Conservation (phyloP, 1,140 invertebrate genomes). For the Trichonephila clavata region DNA sequence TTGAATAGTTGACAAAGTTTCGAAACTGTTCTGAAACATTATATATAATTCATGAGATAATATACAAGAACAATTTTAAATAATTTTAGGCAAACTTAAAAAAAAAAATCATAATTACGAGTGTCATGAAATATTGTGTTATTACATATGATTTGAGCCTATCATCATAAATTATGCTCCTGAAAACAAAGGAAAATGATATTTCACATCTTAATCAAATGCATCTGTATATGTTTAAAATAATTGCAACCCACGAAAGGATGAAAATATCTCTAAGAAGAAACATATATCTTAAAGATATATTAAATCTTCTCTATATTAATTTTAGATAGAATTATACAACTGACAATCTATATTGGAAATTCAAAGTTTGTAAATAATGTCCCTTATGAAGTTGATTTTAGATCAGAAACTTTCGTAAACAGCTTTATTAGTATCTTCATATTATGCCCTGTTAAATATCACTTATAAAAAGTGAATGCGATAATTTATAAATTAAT, state of each 20-base stretch:
- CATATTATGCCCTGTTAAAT: background rate
- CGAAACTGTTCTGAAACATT: no score
- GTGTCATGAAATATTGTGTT: no score
- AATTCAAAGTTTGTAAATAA: conserved; percentile 61
- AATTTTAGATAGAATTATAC: conserved; percentile 44
- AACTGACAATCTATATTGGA: conserved; percentile 51
- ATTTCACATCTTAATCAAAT: background rate
- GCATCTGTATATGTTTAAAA: background rate
- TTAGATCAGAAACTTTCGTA: background rate
- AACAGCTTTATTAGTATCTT: background rate
- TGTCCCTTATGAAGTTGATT: background rate
- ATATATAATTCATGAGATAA: no score
- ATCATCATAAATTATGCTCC: no score
- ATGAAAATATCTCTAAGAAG: background rate
- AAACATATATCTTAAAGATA: conserved; percentile 31
- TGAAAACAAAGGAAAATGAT: no score
- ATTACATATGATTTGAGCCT: no score
- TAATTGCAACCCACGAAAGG: conserved; percentile 11
- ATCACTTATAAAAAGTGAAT: background rate
- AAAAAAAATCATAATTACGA: no score
- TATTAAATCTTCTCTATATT: conserved; percentile 9
- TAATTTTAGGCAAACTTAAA: no score
- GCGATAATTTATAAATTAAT: background rate
- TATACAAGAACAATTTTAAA: no score
- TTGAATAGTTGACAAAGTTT: no score